Evolutionary conservation across 2,113 vertebrate species (phyloP), one percentile per base, ranked within the genome.

Genomic region (Columba janthina): DNA sequence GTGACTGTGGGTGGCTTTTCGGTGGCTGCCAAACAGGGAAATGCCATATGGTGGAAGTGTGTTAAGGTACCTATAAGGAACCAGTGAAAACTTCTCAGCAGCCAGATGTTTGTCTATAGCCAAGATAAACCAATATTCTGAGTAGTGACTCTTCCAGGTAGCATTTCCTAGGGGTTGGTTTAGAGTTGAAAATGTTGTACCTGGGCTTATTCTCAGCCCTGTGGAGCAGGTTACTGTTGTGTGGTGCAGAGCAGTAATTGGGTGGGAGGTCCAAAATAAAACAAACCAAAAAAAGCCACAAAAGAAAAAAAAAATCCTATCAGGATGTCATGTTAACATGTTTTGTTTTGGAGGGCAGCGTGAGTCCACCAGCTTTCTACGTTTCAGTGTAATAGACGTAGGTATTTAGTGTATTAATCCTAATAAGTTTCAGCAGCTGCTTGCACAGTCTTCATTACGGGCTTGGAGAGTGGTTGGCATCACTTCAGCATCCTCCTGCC

Each of bases 381-480:
- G 46, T 25, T 72, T 88, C 40, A 11, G 0, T 50, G 42, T 61
- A 36, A 22, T 5, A 76, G 56, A 36, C 42, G 51, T 16, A 44
- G 4, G 24, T 57, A 69, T 72, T 89, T 65, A 48, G 66, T 31
- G 15, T 69, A 61, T 79, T 66, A 82, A 85, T 87, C 42, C 61
- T 89, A 51, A 14, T 36, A 15, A 7, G 15, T 89, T 88, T 85
- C 66, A 89, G 81, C 58, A 92, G 74, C 66, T 74, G 53, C 57
- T 81, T 91, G 73, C 48, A 36, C 34, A 65, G n/a, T 48, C n/a
- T 69, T 85, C 3, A 0, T 42, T 76, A 34, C 40, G 82, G 72
- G 78, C 60, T 76, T 70, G 77, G 42, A 51, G 50, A 51, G 73
- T 40, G 57, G n/a, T 58, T 60, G 62, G 32, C 36, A 25, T 44